Evolutionary conservation across 2,797 vertebrate species (phyloP).

Genomic region (Microhierax caerulescens): DNA sequence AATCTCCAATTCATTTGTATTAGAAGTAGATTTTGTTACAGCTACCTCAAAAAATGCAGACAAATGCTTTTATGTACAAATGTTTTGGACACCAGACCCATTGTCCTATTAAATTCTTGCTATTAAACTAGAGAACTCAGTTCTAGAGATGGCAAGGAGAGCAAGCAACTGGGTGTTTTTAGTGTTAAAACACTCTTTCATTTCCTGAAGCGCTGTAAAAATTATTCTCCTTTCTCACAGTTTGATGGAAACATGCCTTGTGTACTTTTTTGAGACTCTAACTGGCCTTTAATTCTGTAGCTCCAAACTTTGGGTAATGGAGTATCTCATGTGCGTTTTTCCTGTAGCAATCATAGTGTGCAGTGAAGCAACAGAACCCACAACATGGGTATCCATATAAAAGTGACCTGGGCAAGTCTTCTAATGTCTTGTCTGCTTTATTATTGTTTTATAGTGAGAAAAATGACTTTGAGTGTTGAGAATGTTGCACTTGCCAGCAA

Average conservation of each 20-base stretch:
- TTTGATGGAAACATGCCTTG: not conserved
- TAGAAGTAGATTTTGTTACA: not conserved
- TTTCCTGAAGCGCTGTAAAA: not conserved
- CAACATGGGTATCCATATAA: not conserved
- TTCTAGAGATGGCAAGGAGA: not conserved
- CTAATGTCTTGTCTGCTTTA: not conserved
- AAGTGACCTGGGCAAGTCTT: not conserved
- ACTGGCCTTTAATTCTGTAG: not conserved
- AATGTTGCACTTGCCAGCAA: rapidly evolving
- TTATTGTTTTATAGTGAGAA: not conserved
- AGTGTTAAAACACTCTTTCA: not conserved
- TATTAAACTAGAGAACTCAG: not conserved
- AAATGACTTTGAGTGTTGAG: not conserved
- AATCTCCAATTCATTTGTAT: not conserved
- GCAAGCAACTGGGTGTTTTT: not conserved
- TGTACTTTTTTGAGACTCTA: not conserved
- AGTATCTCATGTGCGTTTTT: not conserved
- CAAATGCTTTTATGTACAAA: not conserved
- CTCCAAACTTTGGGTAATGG: not conserved
- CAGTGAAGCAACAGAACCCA: not conserved
- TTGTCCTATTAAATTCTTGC: not conserved
- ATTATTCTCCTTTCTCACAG: not conserved
- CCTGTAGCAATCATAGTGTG: not conserved
- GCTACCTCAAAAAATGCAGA: not conserved
- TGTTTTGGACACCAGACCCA: not conserved